Evolutionary conservation across 2,888 invertebrate species (phyloP).

Genomic region (Tetheella fluctuosa): DNA sequence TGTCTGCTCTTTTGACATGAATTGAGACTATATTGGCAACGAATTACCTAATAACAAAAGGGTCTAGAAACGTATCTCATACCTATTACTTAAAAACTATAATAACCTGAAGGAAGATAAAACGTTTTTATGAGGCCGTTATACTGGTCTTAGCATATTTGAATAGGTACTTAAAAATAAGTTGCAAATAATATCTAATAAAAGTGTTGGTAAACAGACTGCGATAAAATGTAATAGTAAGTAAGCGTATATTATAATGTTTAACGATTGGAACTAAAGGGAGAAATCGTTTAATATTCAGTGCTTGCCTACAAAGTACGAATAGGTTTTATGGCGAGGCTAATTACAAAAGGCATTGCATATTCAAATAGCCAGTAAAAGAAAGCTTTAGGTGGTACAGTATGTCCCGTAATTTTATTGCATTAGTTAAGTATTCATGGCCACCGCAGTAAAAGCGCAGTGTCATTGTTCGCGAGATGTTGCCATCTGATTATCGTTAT

Average conservation of each 20-base stretch:
- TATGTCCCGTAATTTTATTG: slow-evolving; percentile 24
- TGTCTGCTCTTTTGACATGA: slow-evolving; percentile 40
- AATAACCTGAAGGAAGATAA: not conserved
- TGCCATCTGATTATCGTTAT: slow-evolving; percentile 74
- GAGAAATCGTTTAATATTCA: slow-evolving; percentile 13
- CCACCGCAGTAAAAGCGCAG: slow-evolving; percentile 54
- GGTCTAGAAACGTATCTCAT: too few relatives aligned
- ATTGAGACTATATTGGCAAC: slow-evolving; percentile 25
- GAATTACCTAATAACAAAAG: too few relatives aligned
- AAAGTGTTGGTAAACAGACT: not conserved
- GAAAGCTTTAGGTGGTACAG: slow-evolving; percentile 12
- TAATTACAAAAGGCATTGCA: slow-evolving; percentile 36
- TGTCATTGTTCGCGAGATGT: slow-evolving; percentile 80
- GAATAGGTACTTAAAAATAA: not conserved
- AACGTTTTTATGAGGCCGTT: not conserved
- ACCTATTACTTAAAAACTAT: too few relatives aligned
- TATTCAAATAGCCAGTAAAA: slow-evolving; percentile 34
- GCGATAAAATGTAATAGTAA: slow-evolving; percentile 3
- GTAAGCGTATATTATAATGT: slow-evolving; percentile 11
- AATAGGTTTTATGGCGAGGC: slow-evolving; percentile 32
- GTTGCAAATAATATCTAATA: not conserved
- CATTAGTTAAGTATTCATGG: slow-evolving; percentile 43
- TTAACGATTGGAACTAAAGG: slow-evolving; percentile 15
- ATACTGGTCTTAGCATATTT: not conserved
- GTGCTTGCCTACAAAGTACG: slow-evolving; percentile 24